phyloP scores from a whole-genome alignment of 2,113 vertebrate genomes.

The Podarcis cretensis region DNA sequence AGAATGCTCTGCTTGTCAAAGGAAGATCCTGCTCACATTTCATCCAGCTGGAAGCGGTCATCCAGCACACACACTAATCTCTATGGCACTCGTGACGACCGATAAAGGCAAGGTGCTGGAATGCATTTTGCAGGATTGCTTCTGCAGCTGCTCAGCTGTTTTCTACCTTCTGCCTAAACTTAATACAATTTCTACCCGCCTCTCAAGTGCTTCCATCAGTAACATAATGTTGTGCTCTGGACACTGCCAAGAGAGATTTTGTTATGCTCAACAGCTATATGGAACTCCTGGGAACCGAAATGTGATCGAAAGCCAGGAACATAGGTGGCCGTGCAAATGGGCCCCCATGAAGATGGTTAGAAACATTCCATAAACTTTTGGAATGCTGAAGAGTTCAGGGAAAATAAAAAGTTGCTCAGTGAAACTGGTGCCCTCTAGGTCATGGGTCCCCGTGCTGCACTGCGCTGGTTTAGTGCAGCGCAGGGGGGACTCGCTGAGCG shows the following conservation, averaged over 20 bases:
- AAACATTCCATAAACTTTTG: neutral
- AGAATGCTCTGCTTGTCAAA: constrained; percentile 16
- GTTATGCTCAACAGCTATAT: neutral
- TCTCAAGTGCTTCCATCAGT: constrained; percentile 32
- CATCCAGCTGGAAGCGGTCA: neutral
- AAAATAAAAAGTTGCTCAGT: neutral
- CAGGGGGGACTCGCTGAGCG: too few species aligned
- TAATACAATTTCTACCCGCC: constrained; percentile 12
- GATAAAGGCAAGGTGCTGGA: constrained; percentile 14
- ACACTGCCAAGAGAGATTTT: neutral
- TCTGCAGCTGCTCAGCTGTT: neutral
- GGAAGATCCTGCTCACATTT: neutral
- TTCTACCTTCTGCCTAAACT: neutral
- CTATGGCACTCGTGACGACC: neutral
- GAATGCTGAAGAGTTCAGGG: neutral
- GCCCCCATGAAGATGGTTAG: neutral
- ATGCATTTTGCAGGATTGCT: constrained; percentile 8
- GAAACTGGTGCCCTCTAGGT: neutral
- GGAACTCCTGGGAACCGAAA: neutral
- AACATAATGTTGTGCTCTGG: neutral
- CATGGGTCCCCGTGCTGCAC: too few species aligned
- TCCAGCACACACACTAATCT: neutral
- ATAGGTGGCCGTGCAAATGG: neutral
- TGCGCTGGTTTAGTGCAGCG: too few species aligned
- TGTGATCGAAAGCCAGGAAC: neutral